phyloP scores from a whole-genome alignment of 2,888 invertebrate species.

The Callosobruchus maculatus region DNA sequence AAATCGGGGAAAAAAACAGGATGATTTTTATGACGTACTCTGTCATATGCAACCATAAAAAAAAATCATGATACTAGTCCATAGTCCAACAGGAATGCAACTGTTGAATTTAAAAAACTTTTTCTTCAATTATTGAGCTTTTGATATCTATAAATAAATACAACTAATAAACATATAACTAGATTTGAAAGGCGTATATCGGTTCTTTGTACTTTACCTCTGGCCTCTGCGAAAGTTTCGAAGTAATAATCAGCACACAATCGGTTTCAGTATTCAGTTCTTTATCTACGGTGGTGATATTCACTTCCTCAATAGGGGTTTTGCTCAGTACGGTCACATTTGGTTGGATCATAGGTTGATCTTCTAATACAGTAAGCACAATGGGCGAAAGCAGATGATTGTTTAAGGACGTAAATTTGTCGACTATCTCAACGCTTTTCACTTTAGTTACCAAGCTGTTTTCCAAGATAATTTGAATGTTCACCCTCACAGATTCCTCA shows the following conservation, averaged over 20 bases:
- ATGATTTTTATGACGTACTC: too few species aligned
- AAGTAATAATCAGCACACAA: conserved; percentile 30
- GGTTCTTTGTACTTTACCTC: conserved; percentile 12
- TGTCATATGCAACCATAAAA: too few species aligned
- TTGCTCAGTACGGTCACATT: conserved; percentile 57
- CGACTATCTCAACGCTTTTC: conserved; percentile 27
- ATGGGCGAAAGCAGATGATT: conserved; percentile 48
- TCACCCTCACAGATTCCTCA: conserved; percentile 52
- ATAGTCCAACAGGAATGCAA: too few species aligned
- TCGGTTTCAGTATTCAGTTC: conserved; percentile 48
- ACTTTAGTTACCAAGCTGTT: conserved; percentile 59
- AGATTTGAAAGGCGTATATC: background rate
- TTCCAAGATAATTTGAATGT: conserved; percentile 71
- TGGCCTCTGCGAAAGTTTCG: conserved; percentile 51
- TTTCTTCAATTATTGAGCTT: too few species aligned
- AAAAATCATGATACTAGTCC: too few species aligned
- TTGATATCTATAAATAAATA: too few species aligned
- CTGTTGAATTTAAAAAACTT: too few species aligned
- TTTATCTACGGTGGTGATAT: conserved; percentile 60
- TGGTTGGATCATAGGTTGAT: conserved; percentile 67
- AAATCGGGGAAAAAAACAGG: too few species aligned
- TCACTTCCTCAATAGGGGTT: conserved; percentile 31
- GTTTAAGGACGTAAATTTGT: conserved; percentile 13
- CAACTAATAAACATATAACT: too few species aligned
- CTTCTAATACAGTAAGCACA: conserved; percentile 59